Evolutionary conservation across 1,140 invertebrate genomes (phyloP), one percentile per base, ranked within the genome.

Genomic region (Pseudachorutes palmiensis): DNA sequence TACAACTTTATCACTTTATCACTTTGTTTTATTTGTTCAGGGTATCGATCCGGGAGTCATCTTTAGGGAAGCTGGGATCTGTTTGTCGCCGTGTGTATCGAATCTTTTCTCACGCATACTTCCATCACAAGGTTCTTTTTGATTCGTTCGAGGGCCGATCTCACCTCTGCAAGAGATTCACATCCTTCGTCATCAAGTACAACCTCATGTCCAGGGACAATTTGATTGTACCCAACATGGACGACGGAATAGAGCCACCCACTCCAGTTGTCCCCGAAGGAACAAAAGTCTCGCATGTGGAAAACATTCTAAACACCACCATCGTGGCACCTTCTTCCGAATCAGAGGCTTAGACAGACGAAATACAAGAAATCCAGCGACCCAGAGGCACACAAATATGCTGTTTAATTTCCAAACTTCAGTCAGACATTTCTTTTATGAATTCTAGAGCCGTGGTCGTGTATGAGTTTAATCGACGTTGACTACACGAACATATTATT

Each of bases 91-190:
- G 97, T 76, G 95, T 99, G 0, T 99, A 99, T 78, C 86, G 97
- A 82, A 99, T 99, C 76, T 99, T 99, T 80, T 98, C 96, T 32
- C 97, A 99, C 82, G 97, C 97, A 30, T 99, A 96, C 79, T 99
- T 95, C 78, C 97, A 99, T 82, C 97, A 99, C 80, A 84, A 91
- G 75, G 83, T 86, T 71, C 89, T 99, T 77, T 99, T 98, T 83
- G 94, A 99, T 81, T 90, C 94, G 75, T 99, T 98, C 84, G 97
- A 99, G 80, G 85, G 85, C 76, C 78, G 75, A 71, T 62, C 94
- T 9, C 91, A 87, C 78, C 80, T 99, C 49, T 99, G 97, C 81
- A 90, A 90, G 75, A 85, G 97, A 76, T 99, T 99, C 80, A 99
- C 96, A 36, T 87, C 88, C 70, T 99, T 98, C 84, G 96, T 98